Percentiles rank a stretch among this genome's conserved stretches.
phyloP scores from a whole-genome alignment of 1,140 invertebrate genomes.

The Hydropsyche tenuis region DNA sequence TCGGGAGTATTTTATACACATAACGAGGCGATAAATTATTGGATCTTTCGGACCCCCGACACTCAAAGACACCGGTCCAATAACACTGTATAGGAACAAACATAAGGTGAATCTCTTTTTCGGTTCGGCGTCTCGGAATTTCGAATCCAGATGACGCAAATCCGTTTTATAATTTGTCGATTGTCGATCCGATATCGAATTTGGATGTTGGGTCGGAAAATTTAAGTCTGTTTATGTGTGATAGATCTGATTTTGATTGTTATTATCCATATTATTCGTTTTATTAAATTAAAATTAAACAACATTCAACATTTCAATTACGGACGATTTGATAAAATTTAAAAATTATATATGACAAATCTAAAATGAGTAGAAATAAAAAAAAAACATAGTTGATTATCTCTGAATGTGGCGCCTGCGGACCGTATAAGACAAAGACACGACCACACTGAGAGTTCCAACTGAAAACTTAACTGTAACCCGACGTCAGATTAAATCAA shows the following conservation, averaged over 20 bases:
- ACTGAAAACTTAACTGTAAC: slow-evolving; percentile 30
- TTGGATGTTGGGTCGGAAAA: background rate
- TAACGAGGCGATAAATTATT: slow-evolving; percentile 42
- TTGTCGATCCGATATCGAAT: background rate
- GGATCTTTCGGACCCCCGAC: slow-evolving; percentile 24
- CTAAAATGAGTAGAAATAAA: too few species aligned
- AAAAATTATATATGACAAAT: too few species aligned
- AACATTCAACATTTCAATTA: too few species aligned
- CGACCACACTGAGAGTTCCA: slow-evolving; percentile 20
- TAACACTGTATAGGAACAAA: background rate
- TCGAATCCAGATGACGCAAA: background rate
- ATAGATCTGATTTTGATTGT: too few species aligned
- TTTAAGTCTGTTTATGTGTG: too few species aligned
- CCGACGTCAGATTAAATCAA: background rate
- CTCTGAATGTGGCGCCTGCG: slow-evolving; percentile 23
- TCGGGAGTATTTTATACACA: slow-evolving; percentile 33
- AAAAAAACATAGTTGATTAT: background rate
- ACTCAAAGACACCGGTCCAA: slow-evolving; percentile 37
- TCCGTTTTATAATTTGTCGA: too few species aligned
- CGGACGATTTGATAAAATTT: too few species aligned
- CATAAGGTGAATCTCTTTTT: too few species aligned
- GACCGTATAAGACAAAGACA: slow-evolving; percentile 10
- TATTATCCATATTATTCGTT: too few species aligned
- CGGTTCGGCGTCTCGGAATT: background rate
- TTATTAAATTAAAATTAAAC: too few species aligned